These are phyloP conservation scores for Conistra vaccinii DNA, from an alignment of 2,888 invertebrate species.

Conservation along the genomic window DNA sequence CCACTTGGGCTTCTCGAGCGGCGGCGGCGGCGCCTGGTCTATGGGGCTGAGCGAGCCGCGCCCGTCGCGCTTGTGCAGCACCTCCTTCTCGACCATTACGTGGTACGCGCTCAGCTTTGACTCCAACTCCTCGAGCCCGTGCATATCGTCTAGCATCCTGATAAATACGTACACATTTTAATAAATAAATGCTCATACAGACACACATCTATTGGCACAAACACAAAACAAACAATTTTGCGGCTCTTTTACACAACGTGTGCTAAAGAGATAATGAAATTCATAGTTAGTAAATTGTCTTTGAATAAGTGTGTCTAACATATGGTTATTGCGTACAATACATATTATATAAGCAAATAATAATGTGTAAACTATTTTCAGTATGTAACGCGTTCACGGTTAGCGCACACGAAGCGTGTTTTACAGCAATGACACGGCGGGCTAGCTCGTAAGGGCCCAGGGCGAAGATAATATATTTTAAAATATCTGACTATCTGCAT, in stretches of 20 bases:
- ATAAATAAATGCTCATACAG: slow-evolving; percentile 52
- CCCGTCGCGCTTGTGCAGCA: slow-evolving; percentile 87
- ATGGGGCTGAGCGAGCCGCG: slow-evolving; percentile 83
- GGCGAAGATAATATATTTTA: slow-evolving; percentile 10
- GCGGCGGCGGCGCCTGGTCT: slow-evolving; percentile 88
- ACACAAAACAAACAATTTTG: slow-evolving; percentile 34
- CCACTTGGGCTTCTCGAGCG: slow-evolving; percentile 91
- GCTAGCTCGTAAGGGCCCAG: slow-evolving; percentile 13
- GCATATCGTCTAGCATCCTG: slow-evolving; percentile 92
- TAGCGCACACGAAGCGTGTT: slow-evolving; percentile 25
- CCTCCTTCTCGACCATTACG: slow-evolving; percentile 93
- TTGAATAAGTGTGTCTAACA: slow-evolving; percentile 35
- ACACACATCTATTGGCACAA: slow-evolving; percentile 36
- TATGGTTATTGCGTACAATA: slow-evolving; percentile 48
- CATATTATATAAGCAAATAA: slow-evolving; percentile 51
- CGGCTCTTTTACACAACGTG: slow-evolving; percentile 27
- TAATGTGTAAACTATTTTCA: slow-evolving; percentile 29
- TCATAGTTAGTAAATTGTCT: slow-evolving; percentile 39
- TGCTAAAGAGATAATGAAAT: slow-evolving; percentile 3
- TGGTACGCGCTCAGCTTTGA: slow-evolving; percentile 95
- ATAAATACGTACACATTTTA: slow-evolving; percentile 66
- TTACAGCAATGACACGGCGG: neutral
- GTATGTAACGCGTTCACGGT: slow-evolving; percentile 16
- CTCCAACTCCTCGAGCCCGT: slow-evolving; percentile 94
- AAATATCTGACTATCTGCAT: slow-evolving; percentile 9